Evolutionary conservation across 2,888 invertebrate species (phyloP), one percentile per base, ranked within the genome.

Genomic region (Euproctis similis): DNA sequence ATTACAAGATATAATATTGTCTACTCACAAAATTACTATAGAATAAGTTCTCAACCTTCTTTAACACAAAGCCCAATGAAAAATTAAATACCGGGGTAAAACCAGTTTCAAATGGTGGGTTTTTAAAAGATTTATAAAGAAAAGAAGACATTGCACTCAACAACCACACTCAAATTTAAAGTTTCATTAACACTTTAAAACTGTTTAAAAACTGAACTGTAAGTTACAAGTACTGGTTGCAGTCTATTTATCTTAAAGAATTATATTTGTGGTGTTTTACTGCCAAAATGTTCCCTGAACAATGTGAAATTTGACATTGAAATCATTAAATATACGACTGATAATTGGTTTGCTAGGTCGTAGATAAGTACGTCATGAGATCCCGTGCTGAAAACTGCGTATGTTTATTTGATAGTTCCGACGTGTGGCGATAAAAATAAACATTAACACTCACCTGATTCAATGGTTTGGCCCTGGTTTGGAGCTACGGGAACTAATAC

Each of bases 401-500:
- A n/a, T n/a, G n/a, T n/a, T n/a, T n/a, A n/a, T n/a, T n/a, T 16
- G 7, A 5, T 16, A 16, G 16, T 16, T 44, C 44, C 46, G 46
- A 52, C n/a, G n/a, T n/a, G n/a, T 44, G 46, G 51, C 39, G 64
- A 60, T 69, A 66, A 59, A 69, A 70, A 70, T 66, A 64, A 57
- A 72, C 64, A 60, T 63, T 53, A 64, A 64, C 59, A 76, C 81
- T 73, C 58, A 81, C 82, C 82, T 70, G 66, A 68, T 59, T 65
- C 59, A 54, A 63, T 56, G 59, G 63, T 63, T 62, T 66, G 53
- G 51, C 62, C 76, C 64, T 74, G 73, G 58, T 58, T 65, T 36
- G 66, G 70, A 36, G 71, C 61, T 48, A 90, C 91, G 52, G 92
- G 92, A 59, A 92, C 78, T 54, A 92, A 74, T 36, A 92, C 76